Percentiles rank a stretch among this genome's conserved stretches.
phyloP scores from a whole-genome alignment of 1,140 invertebrate genomes.

The Atta texana region DNA sequence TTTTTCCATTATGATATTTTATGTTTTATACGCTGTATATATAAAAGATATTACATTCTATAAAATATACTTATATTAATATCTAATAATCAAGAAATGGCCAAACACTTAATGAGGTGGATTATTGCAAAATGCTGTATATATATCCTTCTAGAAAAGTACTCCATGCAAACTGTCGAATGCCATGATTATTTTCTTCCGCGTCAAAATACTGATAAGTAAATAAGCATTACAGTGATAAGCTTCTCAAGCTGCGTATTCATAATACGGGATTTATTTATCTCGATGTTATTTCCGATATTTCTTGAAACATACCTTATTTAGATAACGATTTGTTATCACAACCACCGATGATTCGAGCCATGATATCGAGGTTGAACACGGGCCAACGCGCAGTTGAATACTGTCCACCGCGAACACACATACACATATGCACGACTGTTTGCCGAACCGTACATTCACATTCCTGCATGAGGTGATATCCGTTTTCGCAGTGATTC shows the following conservation, averaged over 20 bases:
- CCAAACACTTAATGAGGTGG: background rate
- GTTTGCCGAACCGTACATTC: constrained; percentile 30
- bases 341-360: background rate
- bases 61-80: background rate
- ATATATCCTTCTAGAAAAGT: background rate
- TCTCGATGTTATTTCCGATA: background rate
- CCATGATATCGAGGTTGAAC: constrained; percentile 36
- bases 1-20: background rate
- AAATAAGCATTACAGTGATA: background rate
- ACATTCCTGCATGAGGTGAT: constrained; percentile 48
- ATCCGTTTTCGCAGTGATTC: constrained; percentile 68
- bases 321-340: background rate
- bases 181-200: background rate
- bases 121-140: background rate
- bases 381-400: constrained; percentile 23
- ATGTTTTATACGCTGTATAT: background rate
- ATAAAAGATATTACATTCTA: background rate
- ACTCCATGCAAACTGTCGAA: background rate
- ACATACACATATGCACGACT: background rate
- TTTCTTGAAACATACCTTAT: constrained; percentile 26
- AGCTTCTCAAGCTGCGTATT: constrained; percentile 21
- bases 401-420: background rate
- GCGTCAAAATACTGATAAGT: background rate
- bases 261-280: constrained; percentile 7
- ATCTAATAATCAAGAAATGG: background rate